Evolutionary conservation across 2,888 invertebrate species (phyloP), one percentile per base, ranked within the genome.

Genomic region (Heliconius ethilla): DNA sequence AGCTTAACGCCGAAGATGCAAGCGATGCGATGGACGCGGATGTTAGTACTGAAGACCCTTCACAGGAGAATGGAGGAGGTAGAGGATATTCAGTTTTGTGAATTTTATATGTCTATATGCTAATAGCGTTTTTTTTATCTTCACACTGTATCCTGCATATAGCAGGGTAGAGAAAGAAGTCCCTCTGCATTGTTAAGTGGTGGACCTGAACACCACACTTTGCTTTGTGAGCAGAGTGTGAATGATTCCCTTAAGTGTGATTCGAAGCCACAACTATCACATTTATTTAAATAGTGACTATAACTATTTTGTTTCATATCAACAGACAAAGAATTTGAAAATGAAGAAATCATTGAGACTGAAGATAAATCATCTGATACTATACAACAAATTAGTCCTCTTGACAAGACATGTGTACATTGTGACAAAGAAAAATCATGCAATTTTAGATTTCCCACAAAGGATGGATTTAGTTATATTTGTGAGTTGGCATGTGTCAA

Each of bases 401-500:
- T 86, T 4, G 89, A 92, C n/a, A 85, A 90, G 51, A 87, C 85
- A 18, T 96, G 96, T 84, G 81, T 90, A 37, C 92, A 95, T 76
- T 96, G 96, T 83, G 87, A 89, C 2, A 81, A 81, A 25, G 87
- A 86, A 22, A 86, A 86, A 10, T 80, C 85, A 0, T 95, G 95
- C 82, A 84, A 83, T 6, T 95, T 87, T 83, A 86, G 90, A 55
- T 90, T 89, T 79, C 78, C 83, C 13, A 83, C 83, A 6, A 89
- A 90, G 80, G 89, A 93, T 3, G 86, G 90, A 55, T 83, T 82
- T 2, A 85, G 85, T 18, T 91, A 90, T 78, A 83, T 96, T 33
- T 96, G 96, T 84, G 88, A 86, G 51, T 91, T 95, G 25, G 85
- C 86, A 29, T 96, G 96, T 84, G 86, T 95, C 22, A 90, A 89